phyloP scores from a whole-genome alignment of 1,140 invertebrate genomes.

The Papilio polyxenes region DNA sequence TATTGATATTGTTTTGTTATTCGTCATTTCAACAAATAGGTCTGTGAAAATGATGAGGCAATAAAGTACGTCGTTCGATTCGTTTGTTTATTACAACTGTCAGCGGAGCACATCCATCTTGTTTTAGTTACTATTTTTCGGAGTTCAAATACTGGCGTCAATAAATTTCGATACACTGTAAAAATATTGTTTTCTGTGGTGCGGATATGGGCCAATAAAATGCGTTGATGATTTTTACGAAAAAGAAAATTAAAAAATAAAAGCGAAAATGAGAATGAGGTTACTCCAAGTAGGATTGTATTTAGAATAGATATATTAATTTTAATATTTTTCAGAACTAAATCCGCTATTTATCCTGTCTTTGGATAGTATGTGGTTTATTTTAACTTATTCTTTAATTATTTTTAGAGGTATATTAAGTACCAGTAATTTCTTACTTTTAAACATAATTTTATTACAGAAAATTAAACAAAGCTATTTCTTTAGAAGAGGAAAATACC shows the following conservation, averaged over 20 bases:
- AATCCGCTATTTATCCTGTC: too few species aligned
- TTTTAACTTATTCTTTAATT: too few species aligned
- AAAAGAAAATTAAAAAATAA: neutral
- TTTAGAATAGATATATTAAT: too few species aligned
- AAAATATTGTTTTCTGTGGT: conserved; percentile 11
- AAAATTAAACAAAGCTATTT: too few species aligned
- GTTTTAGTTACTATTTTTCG: conserved; percentile 19
- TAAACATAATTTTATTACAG: too few species aligned
- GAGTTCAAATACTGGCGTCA: neutral
- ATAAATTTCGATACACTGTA: conserved; percentile 9
- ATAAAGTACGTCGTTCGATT: neutral
- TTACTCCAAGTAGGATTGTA: neutral
- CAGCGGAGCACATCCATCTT: neutral
- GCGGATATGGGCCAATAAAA: conserved; percentile 4
- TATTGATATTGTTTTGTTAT: neutral
- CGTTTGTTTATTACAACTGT: conserved; percentile 20
- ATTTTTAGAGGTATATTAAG: too few species aligned
- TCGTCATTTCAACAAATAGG: neutral
- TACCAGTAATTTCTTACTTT: too few species aligned
- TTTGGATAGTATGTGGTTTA: too few species aligned
- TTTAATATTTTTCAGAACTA: too few species aligned
- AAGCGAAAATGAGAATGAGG: neutral
- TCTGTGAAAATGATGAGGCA: neutral
- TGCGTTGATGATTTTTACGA: neutral
- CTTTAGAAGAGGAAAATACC: too few species aligned